These are phyloP conservation scores for Labia minor DNA, from an alignment of 2,888 invertebrate genomes.

Conservation along the genomic window DNA sequence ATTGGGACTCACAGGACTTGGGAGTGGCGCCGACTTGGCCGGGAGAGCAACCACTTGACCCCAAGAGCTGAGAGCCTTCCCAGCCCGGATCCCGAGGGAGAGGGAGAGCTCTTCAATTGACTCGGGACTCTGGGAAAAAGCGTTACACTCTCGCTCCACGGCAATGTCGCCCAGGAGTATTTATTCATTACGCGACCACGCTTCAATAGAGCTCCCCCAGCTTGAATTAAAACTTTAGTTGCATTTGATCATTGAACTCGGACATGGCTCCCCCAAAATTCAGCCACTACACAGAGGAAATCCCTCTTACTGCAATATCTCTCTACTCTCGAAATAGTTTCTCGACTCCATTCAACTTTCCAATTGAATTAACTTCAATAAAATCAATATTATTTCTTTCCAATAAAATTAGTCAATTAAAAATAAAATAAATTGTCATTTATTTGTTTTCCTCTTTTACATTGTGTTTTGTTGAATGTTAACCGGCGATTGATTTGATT, in stretches of 20 bases:
- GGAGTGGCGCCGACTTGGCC: neutral
- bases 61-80: neutral
- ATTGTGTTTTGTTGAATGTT: no score
- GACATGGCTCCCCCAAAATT: neutral
- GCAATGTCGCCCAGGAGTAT: conserved; percentile 6
- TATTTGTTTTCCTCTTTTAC: no score
- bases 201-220: neutral
- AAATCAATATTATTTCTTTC: no score
- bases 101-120: neutral
- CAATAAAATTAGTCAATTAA: no score
- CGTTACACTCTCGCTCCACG: conserved; percentile 13
- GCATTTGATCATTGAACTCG: conserved; percentile 1
- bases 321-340: no score
- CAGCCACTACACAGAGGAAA: no score
- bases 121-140: conserved; percentile 4
- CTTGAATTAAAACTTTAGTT: neutral
- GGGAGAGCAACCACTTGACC: conserved; percentile 2
- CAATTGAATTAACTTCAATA: no score
- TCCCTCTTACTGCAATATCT: no score
- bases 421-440: no score
- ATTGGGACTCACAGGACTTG: neutral
- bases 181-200: conserved; percentile 2
- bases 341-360: no score
- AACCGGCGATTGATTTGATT: no score
- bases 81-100: neutral